phyloP scores from a whole-genome alignment of 2,113 vertebrate species.

The Sapajus apella region DNA sequence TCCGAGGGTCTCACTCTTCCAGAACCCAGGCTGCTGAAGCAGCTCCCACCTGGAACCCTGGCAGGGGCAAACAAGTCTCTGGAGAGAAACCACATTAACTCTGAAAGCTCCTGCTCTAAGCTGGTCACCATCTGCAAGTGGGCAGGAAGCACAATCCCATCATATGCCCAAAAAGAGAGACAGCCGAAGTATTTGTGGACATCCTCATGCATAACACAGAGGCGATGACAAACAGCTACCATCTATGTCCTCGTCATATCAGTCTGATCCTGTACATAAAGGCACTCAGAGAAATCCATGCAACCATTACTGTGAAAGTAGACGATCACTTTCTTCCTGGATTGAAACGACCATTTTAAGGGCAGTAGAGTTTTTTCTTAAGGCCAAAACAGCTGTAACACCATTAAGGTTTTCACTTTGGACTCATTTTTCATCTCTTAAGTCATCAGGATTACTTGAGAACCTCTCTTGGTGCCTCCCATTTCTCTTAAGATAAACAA shows the following conservation, averaged over 20 bases:
- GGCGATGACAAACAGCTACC: not conserved
- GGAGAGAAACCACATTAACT: not conserved
- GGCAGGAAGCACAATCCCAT: not conserved
- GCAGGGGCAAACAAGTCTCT: not conserved
- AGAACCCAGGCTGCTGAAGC: not conserved
- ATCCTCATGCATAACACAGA: not conserved
- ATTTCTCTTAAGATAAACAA: conserved; percentile 51
- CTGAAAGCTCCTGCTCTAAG: not conserved
- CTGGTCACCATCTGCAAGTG: not conserved
- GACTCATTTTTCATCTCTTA: not conserved
- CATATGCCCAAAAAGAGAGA: not conserved
- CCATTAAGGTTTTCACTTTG: not conserved
- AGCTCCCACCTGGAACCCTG: not conserved
- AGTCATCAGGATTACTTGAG: conserved; percentile 20
- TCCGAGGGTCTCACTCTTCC: not conserved
- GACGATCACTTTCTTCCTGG: not conserved
- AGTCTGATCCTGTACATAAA: not conserved
- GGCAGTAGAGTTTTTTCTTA: not conserved
- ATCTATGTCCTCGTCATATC: not conserved
- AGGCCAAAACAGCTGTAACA: not conserved
- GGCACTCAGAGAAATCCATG: not conserved
- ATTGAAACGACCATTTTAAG: not conserved
- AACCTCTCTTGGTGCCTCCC: not conserved
- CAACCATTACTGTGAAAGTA: not conserved
- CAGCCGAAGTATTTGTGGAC: not conserved